A percentile compares a stretch with the other conserved stretches of the same genome.
phyloP scores from a whole-genome alignment of 2,888 invertebrate genomes.

The Xestia rhomboidea region DNA sequence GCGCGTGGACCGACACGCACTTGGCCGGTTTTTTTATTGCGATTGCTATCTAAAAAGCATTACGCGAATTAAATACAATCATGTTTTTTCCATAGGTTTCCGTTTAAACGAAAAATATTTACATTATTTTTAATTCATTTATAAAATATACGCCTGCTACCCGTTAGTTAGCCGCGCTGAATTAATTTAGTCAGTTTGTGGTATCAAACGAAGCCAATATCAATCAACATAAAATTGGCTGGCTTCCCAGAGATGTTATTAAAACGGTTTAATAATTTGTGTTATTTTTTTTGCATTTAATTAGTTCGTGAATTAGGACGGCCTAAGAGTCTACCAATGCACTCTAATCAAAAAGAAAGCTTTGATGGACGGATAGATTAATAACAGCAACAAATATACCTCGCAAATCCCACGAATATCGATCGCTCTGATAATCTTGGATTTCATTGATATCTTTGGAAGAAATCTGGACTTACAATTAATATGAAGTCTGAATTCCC shows the following conservation, averaged over 20 bases:
- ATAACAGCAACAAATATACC: not conserved
- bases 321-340: not conserved
- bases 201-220: not conserved
- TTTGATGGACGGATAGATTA: not conserved
- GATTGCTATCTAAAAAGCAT: not conserved
- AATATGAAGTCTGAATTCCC: no score
- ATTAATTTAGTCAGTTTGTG: conserved; percentile 8
- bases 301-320: not conserved
- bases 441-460: not conserved
- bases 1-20: no score
- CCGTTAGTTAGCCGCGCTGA: not conserved
- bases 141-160: not conserved
- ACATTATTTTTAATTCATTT: not conserved
- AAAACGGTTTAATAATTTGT: not conserved
- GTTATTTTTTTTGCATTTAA: not conserved
- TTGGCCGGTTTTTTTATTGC: not conserved
- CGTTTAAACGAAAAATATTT: not conserved
- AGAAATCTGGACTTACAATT: no score
- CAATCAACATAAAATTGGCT: conserved; percentile 8
- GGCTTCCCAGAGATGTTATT: not conserved
- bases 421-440: not conserved
- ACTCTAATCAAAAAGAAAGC: not conserved
- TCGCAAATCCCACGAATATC: not conserved
- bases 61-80: not conserved
- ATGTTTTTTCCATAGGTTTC: not conserved